Evolutionary conservation across 2,797 vertebrate species (phyloP).

Genomic region (Acrocephalus scirpaceus): DNA sequence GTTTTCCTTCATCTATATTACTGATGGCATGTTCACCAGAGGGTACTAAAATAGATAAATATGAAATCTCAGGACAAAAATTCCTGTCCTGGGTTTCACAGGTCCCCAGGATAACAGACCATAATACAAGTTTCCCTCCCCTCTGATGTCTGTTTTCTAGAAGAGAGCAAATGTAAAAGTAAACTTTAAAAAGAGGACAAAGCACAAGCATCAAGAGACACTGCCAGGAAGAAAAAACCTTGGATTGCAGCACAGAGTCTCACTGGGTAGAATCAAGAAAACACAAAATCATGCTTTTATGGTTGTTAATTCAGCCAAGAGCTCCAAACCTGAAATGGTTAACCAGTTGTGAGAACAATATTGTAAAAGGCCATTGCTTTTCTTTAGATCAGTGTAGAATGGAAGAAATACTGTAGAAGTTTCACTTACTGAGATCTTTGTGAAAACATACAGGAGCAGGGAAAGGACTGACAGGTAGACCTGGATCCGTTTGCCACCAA

Average conservation of each 20-base stretch:
- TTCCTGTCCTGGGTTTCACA: neutral
- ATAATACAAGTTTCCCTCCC: neutral
- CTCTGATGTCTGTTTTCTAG: neutral
- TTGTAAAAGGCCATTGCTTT: neutral
- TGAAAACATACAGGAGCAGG: slow-evolving; percentile 86
- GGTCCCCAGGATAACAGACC: neutral
- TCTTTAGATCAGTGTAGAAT: neutral
- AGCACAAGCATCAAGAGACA: neutral
- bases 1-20: neutral
- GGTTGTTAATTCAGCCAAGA: neutral
- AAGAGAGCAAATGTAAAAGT: neutral
- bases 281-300: neutral
- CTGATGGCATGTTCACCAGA: neutral
- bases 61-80: neutral
- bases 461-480: slow-evolving; percentile 91
- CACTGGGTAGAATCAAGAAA: neutral
- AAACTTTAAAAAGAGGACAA: neutral
- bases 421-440: slow-evolving; percentile 92
- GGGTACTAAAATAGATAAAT: neutral
- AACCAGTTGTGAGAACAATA: neutral
- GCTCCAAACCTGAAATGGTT: neutral
- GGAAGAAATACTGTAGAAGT: neutral
- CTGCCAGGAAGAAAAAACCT: neutral
- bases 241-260: neutral
- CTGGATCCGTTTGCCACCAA: slow-evolving; percentile 91